These are phyloP conservation scores for Scaptomyza flava DNA, from an alignment of 2,888 invertebrate genomes.

Conservation along the genomic window DNA sequence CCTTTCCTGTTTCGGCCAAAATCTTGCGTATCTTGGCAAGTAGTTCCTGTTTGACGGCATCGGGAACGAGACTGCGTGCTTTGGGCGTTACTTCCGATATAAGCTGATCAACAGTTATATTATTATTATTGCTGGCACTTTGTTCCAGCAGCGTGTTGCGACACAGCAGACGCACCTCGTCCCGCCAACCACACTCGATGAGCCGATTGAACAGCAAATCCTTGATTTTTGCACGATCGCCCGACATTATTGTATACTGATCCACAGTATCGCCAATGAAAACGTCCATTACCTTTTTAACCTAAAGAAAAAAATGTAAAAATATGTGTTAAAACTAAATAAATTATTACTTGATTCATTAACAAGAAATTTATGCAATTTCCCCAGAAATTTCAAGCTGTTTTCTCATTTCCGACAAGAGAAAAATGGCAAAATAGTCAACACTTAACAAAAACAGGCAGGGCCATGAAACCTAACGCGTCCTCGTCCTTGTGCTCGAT, in stretches of 20 bases:
- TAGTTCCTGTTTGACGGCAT: conserved; percentile 95
- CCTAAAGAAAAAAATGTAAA: neutral
- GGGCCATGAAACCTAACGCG: conserved; percentile 8
- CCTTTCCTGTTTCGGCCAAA: conserved; percentile 84
- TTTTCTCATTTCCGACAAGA: neutral
- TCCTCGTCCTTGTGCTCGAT: neutral
- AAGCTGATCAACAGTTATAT: conserved; percentile 91
- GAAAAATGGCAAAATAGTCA: neutral
- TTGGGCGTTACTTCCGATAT: conserved; percentile 93
- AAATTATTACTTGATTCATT: neutral
- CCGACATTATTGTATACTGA: conserved; percentile 83
- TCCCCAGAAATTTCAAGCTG: neutral
- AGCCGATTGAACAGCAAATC: conserved; percentile 91
- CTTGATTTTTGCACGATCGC: conserved; percentile 86
- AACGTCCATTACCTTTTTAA: neutral
- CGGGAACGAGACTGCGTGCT: conserved; percentile 94
- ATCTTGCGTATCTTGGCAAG: conserved; percentile 95
- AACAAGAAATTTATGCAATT: too few relatives aligned
- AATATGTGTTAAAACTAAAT: neutral
- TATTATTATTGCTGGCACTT: conserved; percentile 85
- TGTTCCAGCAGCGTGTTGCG: conserved; percentile 94
- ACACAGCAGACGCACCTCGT: conserved; percentile 94
- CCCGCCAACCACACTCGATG: conserved; percentile 97
- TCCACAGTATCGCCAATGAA: conserved; percentile 74
- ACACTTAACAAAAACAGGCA: conserved; percentile 2